Evolutionary conservation across 2,797 vertebrate species (phyloP).

Genomic region (Eulemur rubriventer): DNA sequence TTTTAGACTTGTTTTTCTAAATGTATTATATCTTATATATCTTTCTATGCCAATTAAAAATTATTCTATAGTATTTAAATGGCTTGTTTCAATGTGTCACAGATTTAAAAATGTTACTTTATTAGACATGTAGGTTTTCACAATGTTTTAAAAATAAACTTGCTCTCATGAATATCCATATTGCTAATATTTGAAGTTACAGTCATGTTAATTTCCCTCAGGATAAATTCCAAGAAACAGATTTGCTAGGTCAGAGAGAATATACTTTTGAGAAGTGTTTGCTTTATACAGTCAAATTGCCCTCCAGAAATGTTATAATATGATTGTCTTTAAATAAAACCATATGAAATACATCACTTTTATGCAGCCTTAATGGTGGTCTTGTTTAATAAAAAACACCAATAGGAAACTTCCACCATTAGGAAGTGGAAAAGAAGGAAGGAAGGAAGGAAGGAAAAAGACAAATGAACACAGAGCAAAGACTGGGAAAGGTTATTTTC

Average conservation of each 20-base stretch:
- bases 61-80: conserved; percentile 1
- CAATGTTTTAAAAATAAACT: conserved; percentile 48
- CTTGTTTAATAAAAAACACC: conserved; percentile 21
- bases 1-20: conserved; percentile 6
- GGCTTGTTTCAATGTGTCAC: background rate
- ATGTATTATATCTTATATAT: background rate
- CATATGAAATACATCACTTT: background rate
- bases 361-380: background rate
- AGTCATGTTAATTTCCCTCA: conserved; percentile 35
- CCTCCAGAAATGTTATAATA: conserved; percentile 22
- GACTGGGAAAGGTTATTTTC: background rate
- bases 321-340: conserved; percentile 16
- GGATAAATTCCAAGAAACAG: conserved; percentile 34
- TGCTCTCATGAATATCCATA: background rate
- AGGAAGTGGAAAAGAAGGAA: background rate
- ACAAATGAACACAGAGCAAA: background rate
- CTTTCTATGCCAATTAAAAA: background rate
- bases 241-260: conserved; percentile 37
- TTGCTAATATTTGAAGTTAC: background rate
- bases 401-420: background rate
- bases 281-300: background rate
- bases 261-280: conserved; percentile 27
- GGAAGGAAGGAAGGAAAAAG: background rate
- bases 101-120: conserved; percentile 1
- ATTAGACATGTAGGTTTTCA: background rate